phyloP scores from a whole-genome alignment of 2,888 invertebrate species.

The Iphiclides podalirius region DNA sequence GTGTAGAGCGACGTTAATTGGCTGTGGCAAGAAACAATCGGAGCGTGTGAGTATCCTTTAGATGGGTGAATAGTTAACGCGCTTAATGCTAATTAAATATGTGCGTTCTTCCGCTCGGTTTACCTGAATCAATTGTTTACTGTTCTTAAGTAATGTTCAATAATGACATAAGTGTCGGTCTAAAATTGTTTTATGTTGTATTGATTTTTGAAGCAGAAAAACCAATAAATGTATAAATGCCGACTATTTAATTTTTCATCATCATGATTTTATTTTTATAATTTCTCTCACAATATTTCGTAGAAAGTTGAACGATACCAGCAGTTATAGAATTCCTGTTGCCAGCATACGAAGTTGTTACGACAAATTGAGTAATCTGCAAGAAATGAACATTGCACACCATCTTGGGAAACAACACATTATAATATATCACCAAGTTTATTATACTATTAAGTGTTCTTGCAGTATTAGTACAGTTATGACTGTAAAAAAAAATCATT shows the following conservation, averaged over 20 bases:
- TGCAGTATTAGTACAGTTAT: slow-evolving; percentile 13
- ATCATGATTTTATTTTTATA: neutral
- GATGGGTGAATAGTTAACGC: slow-evolving; percentile 19
- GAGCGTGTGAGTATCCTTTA: slow-evolving; percentile 50
- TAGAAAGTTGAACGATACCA: slow-evolving; percentile 15
- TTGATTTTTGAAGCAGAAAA: no score
- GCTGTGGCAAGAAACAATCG: slow-evolving; percentile 41
- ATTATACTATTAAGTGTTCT: slow-evolving; percentile 18
- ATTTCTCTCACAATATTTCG: slow-evolving; percentile 9
- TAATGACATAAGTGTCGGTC: no score
- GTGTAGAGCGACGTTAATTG: slow-evolving; percentile 46
- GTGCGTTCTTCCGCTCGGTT: no score
- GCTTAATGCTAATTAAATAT: slow-evolving; percentile 9
- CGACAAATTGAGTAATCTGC: slow-evolving; percentile 16
- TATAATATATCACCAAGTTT: slow-evolving; percentile 18
- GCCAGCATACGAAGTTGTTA: slow-evolving; percentile 8
- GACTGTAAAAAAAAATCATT: slow-evolving; percentile 18
- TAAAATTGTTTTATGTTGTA: no score
- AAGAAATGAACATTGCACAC: slow-evolving; percentile 22
- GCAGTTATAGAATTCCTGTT: slow-evolving; percentile 3
- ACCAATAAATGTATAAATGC: no score
- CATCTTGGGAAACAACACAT: slow-evolving; percentile 19
- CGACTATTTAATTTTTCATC: no score
- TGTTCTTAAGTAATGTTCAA: no score
- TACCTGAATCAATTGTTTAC: no score